A percentile compares a stretch with the other conserved stretches of the same genome.
Evolutionary conservation across 2,888 invertebrate species (phyloP).

Genomic region (Hanleya hanleyi): DNA sequence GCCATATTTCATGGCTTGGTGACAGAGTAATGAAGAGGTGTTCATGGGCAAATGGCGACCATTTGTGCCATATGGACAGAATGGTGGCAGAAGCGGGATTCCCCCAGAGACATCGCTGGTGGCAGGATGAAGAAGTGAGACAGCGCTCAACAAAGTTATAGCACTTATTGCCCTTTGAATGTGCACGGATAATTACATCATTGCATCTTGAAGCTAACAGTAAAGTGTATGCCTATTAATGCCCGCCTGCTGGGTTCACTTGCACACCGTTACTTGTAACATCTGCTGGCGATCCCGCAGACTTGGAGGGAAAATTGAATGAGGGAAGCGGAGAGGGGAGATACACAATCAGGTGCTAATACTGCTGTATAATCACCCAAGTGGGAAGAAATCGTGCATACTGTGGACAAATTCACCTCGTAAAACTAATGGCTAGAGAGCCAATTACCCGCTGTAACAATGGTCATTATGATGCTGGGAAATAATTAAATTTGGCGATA

Average conservation of each 20-base stretch:
- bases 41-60: not conserved
- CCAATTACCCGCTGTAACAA: not conserved
- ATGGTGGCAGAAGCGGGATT: not conserved
- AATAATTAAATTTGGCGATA: not conserved
- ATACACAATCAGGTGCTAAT: conserved; percentile 9
- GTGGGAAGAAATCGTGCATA: not conserved
- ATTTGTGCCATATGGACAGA: not conserved
- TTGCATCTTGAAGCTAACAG: not conserved
- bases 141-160: conserved; percentile 2
- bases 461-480: not conserved
- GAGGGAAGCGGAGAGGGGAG: not conserved
- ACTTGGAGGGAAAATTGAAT: not conserved
- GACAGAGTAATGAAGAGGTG: too few species aligned
- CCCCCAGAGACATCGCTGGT: not conserved
- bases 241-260: not conserved
- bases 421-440: conserved; percentile 2
- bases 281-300: not conserved
- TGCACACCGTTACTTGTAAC: not conserved
- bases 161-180: conserved; percentile 8
- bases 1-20: not conserved
- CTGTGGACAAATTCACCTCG: not conserved
- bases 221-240: not conserved
- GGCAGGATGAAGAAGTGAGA: not conserved
- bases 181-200: not conserved
- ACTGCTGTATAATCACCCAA: not conserved